Conservation (phyloP, 2,797 vertebrate species). For the Rhinophrynus dorsalis region DNA sequence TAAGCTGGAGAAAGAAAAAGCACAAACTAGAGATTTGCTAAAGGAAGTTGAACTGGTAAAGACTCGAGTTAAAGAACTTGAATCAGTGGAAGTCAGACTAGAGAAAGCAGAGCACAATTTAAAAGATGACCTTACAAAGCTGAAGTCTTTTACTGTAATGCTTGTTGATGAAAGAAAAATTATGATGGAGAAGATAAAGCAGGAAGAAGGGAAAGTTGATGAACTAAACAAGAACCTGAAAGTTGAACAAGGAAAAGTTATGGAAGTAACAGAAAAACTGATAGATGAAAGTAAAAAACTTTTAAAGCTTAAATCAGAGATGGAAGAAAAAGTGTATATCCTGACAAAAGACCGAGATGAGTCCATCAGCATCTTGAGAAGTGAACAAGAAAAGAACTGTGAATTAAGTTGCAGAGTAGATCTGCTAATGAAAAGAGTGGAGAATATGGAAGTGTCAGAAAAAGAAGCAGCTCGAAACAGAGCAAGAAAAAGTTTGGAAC, state of each 20-base stretch:
- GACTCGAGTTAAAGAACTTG: slow-evolving; percentile 82
- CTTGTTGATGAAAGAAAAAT: slow-evolving; percentile 91
- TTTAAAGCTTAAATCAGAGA: slow-evolving; percentile 89
- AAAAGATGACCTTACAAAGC: slow-evolving; percentile 89
- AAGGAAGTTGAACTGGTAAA: slow-evolving; percentile 84
- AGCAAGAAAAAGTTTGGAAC: slow-evolving; percentile 66
- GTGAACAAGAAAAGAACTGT: slow-evolving; percentile 79
- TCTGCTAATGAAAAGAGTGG: slow-evolving; percentile 78
- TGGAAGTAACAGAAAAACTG: slow-evolving; percentile 91
- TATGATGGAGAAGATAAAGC: slow-evolving; percentile 86
- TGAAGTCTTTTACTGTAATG: slow-evolving; percentile 91
- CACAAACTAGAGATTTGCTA: slow-evolving; percentile 78
- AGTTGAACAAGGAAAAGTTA: slow-evolving; percentile 89
- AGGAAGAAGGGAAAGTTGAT: slow-evolving; percentile 85
- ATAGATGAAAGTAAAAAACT: slow-evolving; percentile 97
- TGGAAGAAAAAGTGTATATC: slow-evolving; percentile 82
- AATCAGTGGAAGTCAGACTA: slow-evolving; percentile 79
- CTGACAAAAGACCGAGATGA: slow-evolving; percentile 83
- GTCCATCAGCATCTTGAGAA: slow-evolving; percentile 73
- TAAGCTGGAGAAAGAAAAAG: slow-evolving; percentile 87
- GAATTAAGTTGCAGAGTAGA: slow-evolving; percentile 76
- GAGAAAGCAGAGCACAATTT: slow-evolving; percentile 82
- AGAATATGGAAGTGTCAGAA: slow-evolving; percentile 78
- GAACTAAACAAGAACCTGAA: slow-evolving; percentile 82
- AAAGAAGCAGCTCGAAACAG: slow-evolving; percentile 70